Conservation (phyloP, 1,140 invertebrate species). For the Trachymyrmex septentrionalis region DNA sequence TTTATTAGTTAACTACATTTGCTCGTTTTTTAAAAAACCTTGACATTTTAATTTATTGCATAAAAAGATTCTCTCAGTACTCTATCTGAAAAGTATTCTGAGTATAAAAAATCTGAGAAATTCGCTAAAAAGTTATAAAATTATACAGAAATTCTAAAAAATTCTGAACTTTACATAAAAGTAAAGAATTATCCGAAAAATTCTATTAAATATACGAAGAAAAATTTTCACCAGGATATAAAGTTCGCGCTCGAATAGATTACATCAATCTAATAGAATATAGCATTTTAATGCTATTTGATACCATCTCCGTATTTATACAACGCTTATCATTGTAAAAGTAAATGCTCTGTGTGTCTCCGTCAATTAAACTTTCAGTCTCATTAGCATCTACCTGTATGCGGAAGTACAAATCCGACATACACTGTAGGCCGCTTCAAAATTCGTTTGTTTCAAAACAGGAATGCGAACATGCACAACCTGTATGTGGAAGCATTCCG, state of each 20-base stretch:
- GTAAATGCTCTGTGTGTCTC: conserved; percentile 77
- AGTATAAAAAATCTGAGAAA: no score
- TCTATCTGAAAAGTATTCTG: no score
- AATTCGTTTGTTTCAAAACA: conserved; percentile 81
- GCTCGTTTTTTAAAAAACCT: no score
- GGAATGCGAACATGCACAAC: conserved; percentile 80
- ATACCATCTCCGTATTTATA: conserved; percentile 72
- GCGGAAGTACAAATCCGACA: conserved; percentile 78
- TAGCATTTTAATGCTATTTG: conserved; percentile 70
- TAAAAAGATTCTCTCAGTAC: no score
- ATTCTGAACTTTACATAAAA: no score
- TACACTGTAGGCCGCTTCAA: conserved; percentile 79
- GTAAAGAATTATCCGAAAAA: no score
- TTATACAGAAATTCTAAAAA: no score
- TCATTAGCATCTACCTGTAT: conserved; percentile 81
- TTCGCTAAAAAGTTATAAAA: no score
- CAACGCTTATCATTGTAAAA: conserved; percentile 73
- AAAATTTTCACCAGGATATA: not conserved
- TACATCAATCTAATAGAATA: conserved; percentile 66
- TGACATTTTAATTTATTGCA: no score
- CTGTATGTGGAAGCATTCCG: conserved; percentile 81
- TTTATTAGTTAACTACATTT: no score
- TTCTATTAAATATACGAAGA: no score
- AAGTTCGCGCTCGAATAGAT: conserved; percentile 57
- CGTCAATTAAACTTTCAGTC: conserved; percentile 80